A percentile compares a stretch with the other conserved stretches of the same genome.
These are phyloP conservation scores for Phortica okadai DNA, from an alignment of 2,888 invertebrate genomes.

Conservation along the genomic window DNA sequence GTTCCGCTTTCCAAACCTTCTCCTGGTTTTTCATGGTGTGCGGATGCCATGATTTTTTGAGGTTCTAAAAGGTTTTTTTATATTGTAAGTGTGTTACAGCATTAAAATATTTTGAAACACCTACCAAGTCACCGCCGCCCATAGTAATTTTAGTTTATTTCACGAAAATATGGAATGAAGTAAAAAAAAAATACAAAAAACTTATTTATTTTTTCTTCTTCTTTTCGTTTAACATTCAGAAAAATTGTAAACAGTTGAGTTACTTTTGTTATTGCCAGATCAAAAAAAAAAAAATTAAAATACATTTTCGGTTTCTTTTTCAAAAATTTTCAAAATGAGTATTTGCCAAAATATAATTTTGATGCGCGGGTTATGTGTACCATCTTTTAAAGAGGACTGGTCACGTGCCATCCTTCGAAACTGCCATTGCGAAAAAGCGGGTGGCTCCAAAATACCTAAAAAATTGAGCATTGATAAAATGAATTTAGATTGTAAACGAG, in stretches of 20 bases:
- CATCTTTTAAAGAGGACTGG: not conserved
- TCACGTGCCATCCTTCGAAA: not conserved
- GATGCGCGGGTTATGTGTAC: no score
- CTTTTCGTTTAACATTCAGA: no score
- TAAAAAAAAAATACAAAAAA: no score
- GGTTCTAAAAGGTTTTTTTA: slow-evolving; percentile 78
- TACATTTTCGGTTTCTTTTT: no score
- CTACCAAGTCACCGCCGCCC: slow-evolving; percentile 74
- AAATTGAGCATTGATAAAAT: slow-evolving; percentile 93
- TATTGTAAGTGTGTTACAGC: slow-evolving; percentile 7
- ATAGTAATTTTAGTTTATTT: slow-evolving; percentile 48
- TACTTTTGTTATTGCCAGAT: no score
- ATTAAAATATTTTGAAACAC: not conserved
- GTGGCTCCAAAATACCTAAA: slow-evolving; percentile 76
- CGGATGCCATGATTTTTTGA: slow-evolving; percentile 89
- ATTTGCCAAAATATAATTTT: no score
- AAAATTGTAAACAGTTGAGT: no score
- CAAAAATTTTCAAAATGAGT: no score
- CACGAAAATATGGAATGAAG: not conserved
- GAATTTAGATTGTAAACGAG: slow-evolving; percentile 90
- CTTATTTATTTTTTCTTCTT: not conserved
- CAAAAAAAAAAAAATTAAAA: no score
- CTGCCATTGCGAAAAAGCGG: not conserved
- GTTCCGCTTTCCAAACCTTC: slow-evolving; percentile 87
- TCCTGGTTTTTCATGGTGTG: slow-evolving; percentile 87